Percentiles rank a stretch among this genome's conserved stretches.
Conservation (phyloP, 2,113 vertebrate genomes). For the Propithecus coquereli region DNA sequence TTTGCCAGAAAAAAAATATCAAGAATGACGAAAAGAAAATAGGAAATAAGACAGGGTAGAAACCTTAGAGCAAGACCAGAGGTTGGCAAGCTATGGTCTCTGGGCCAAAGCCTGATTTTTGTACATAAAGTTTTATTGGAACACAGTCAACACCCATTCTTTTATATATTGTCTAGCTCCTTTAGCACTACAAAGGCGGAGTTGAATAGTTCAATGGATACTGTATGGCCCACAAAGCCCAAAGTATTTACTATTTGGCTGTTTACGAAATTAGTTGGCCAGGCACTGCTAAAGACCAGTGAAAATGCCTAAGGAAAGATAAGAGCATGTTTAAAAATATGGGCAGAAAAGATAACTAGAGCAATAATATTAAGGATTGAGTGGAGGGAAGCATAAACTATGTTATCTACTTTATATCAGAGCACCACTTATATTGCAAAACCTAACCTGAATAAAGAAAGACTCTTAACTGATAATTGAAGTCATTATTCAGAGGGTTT, state of each 20-base stretch:
- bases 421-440: neutral
- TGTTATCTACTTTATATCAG: neutral
- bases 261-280: neutral
- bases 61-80: neutral
- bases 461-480: conserved; percentile 14
- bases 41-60: neutral
- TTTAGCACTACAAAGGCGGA: neutral
- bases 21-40: neutral
- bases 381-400: neutral
- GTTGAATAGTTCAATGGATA: neutral
- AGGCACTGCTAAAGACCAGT: neutral
- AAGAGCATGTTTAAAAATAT: neutral
- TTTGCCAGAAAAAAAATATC: neutral
- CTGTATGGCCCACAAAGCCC: neutral
- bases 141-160: neutral
- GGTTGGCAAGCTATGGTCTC: neutral
- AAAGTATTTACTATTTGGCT: neutral
- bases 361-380: neutral
- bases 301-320: neutral
- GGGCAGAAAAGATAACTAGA: neutral
- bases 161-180: neutral
- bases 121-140: conserved; percentile 41
- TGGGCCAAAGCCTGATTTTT: neutral
- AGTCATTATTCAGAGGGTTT: conserved; percentile 46
- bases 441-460: neutral